Percentiles rank a stretch among this genome's conserved stretches.
Conservation (phyloP, 2,113 vertebrate genomes). For the Caloenas nicobarica region DNA sequence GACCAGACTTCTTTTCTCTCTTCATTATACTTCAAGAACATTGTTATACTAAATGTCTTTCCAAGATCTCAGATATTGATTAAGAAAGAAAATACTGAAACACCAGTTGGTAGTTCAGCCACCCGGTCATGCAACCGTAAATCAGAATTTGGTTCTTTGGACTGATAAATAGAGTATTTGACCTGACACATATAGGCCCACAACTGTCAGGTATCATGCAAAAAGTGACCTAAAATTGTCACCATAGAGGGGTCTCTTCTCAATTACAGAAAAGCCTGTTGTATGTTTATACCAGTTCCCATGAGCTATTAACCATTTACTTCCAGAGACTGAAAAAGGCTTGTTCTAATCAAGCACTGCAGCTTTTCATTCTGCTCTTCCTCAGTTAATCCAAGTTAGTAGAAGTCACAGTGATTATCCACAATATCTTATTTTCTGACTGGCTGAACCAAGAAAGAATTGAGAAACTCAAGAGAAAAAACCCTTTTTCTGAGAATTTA, state of each 20-base stretch:
- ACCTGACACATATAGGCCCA: background rate
- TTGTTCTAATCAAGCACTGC: background rate
- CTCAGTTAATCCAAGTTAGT: background rate
- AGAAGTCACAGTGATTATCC: background rate
- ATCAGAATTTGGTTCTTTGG: background rate
- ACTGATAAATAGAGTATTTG: fast-evolving
- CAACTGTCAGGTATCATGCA: background rate
- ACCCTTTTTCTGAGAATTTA: background rate
- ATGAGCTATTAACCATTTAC: background rate
- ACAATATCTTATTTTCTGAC: background rate
- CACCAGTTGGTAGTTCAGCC: background rate
- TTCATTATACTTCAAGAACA: background rate
- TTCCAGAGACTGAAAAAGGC: background rate
- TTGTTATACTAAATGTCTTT: background rate
- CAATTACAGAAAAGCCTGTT: background rate
- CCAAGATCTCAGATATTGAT: background rate
- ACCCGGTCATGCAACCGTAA: background rate
- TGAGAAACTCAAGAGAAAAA: background rate
- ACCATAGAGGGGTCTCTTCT: background rate
- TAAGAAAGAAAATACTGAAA: background rate
- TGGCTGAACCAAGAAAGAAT: background rate
- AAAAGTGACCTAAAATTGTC: background rate
- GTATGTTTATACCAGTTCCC: background rate
- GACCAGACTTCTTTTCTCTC: background rate
- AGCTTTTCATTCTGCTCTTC: background rate